Evolutionary conservation across 1,140 invertebrate species (phyloP).

Genomic region (Drosophila triauraria): DNA sequence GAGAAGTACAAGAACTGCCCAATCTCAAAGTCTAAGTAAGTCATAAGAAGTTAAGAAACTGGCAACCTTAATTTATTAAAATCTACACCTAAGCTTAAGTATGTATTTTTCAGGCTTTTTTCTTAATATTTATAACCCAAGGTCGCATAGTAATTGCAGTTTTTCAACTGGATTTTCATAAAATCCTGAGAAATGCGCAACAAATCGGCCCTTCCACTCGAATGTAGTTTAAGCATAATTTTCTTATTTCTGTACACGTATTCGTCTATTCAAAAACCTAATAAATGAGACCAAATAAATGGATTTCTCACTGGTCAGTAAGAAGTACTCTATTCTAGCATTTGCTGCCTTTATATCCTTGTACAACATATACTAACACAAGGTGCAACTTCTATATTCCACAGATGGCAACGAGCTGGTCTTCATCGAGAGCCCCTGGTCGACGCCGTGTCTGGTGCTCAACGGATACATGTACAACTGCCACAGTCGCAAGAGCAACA

Average conservation of each 20-base stretch:
- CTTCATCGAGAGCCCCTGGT: slow-evolving; percentile 84
- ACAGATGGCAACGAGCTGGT: slow-evolving; percentile 58
- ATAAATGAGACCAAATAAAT: slow-evolving; percentile 49
- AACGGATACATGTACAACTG: slow-evolving; percentile 84
- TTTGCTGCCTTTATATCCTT: no score
- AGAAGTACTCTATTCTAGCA: neutral
- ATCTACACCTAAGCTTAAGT: neutral
- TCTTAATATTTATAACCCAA: neutral
- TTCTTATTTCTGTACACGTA: slow-evolving; percentile 27
- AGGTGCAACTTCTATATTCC: neutral
- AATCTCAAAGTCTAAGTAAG: neutral
- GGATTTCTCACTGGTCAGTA: slow-evolving; percentile 4
- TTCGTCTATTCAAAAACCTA: slow-evolving; percentile 23
- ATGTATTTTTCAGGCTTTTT: neutral
- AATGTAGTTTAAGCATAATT: slow-evolving; percentile 20
- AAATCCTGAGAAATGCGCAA: neutral
- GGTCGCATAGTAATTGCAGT: neutral
- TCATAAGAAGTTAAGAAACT: neutral
- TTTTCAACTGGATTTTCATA: neutral
- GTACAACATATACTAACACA: slow-evolving; percentile 26
- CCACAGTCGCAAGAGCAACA: slow-evolving; percentile 80
- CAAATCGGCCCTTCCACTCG: slow-evolving; percentile 10
- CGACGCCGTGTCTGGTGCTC: slow-evolving; percentile 80
- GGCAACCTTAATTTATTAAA: neutral
- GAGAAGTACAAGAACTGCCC: neutral